A percentile compares a stretch with the other conserved stretches of the same genome.
These are phyloP conservation scores for Arvicanthis niloticus DNA, from an alignment of 2,113 vertebrate genomes.

Conservation along the genomic window DNA sequence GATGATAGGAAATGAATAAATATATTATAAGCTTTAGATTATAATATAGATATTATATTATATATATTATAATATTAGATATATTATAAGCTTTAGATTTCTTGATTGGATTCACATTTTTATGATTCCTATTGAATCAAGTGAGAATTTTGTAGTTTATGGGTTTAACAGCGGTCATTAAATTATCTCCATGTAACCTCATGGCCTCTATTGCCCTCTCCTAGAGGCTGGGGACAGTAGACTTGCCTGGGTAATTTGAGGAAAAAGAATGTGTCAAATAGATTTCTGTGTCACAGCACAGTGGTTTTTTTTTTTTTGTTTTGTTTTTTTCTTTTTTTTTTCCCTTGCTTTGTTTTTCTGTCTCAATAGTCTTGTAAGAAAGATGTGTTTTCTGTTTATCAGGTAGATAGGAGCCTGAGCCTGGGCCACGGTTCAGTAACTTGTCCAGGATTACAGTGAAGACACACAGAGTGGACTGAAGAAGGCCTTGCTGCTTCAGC, in stretches of 20 bases:
- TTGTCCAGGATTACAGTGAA: neutral
- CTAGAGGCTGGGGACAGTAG: neutral
- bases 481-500: neutral
- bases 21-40: neutral
- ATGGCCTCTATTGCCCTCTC: neutral
- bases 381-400: neutral
- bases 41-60: no score
- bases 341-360: neutral
- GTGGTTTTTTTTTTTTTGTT: no score
- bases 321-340: no score
- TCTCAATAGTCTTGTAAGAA: neutral
- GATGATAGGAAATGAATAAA: neutral
- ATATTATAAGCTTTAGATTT: neutral
- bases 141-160: neutral
- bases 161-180: neutral
- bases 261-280: neutral
- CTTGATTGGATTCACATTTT: neutral
- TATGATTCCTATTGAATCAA: neutral
- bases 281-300: neutral
- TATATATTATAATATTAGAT: no score
- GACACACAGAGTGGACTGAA: neutral
- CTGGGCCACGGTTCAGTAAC: neutral
- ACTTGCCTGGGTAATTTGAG: neutral
- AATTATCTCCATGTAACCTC: neutral
- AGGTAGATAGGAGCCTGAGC: neutral